Conservation (phyloP, 2,797 vertebrate species). For the Bradypus variegatus region DNA sequence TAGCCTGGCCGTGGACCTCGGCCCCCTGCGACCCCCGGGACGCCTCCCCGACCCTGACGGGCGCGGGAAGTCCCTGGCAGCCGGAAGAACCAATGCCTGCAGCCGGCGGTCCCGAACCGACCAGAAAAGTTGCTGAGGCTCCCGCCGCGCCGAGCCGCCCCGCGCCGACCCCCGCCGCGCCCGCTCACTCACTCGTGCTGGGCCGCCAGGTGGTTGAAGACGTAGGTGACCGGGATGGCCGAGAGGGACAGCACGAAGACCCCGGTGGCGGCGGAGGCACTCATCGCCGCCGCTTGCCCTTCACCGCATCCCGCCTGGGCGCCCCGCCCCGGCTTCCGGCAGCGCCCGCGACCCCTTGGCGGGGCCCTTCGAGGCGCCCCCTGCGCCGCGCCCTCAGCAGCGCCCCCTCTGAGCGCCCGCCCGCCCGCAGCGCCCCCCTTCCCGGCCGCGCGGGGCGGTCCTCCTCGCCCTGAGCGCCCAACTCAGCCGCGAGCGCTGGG, state of each 20-base stretch:
- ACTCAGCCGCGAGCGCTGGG: background rate
- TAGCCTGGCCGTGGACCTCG: background rate
- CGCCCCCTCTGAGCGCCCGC: background rate
- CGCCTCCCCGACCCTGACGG: background rate
- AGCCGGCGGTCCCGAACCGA: background rate
- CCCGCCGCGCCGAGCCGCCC: background rate
- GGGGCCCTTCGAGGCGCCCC: background rate
- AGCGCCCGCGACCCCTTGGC: slow-evolving; percentile 15
- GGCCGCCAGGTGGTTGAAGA: slow-evolving; percentile 82
- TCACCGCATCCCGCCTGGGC: slow-evolving; percentile 47
- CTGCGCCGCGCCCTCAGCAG: background rate
- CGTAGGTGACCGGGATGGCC: slow-evolving; percentile 86
- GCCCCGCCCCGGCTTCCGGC: slow-evolving; percentile 45
- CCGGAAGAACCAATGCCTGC: background rate
- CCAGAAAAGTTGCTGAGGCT: slow-evolving; percentile 7
- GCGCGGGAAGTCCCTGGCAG: background rate
- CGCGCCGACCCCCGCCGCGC: background rate
- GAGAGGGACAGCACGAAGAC: slow-evolving; percentile 88
- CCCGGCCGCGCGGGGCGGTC: background rate
- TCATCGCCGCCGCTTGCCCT: slow-evolving; percentile 75
- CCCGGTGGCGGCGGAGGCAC: slow-evolving; percentile 86
- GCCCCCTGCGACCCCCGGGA: background rate
- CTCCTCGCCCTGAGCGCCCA: background rate
- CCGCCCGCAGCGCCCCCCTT: background rate
- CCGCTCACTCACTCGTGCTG: slow-evolving; percentile 78